phyloP scores from a whole-genome alignment of 2,113 vertebrate species.

The Pogonocichla stellata region DNA sequence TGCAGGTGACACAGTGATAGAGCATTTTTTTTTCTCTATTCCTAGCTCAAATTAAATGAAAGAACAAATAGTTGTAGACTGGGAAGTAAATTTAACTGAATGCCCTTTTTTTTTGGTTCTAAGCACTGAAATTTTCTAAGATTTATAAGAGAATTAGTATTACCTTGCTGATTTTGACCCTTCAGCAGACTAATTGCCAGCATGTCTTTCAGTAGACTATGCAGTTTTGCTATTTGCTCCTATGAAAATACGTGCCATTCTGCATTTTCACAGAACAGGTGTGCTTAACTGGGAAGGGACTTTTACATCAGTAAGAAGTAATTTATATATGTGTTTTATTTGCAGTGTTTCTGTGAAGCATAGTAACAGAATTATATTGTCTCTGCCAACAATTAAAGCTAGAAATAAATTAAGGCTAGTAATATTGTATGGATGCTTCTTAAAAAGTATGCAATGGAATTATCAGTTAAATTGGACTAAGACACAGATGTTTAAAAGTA shows the following conservation, averaged over 20 bases:
- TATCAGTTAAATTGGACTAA: background rate
- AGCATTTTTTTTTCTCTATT: background rate
- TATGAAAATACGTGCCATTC: background rate
- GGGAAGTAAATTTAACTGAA: background rate
- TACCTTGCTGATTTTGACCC: background rate
- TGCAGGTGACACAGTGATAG: background rate
- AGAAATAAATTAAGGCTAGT: background rate
- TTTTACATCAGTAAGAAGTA: slow-evolving; percentile 16
- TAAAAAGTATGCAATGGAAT: background rate
- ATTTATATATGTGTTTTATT: background rate
- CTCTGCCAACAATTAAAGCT: background rate
- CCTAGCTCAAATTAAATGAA: background rate
- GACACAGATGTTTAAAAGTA: background rate
- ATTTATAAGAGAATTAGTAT: background rate
- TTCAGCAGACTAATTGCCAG: background rate
- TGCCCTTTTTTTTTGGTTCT: background rate
- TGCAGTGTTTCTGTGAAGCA: background rate
- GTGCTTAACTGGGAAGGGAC: background rate
- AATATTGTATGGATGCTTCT: background rate
- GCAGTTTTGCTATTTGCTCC: background rate
- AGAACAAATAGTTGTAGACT: background rate
- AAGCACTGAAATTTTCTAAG: background rate
- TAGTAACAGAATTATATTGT: background rate
- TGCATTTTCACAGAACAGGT: background rate
- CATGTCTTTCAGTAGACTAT: background rate